Conservation (phyloP, 2,888 invertebrate species). For the Rutpela maculata region DNA sequence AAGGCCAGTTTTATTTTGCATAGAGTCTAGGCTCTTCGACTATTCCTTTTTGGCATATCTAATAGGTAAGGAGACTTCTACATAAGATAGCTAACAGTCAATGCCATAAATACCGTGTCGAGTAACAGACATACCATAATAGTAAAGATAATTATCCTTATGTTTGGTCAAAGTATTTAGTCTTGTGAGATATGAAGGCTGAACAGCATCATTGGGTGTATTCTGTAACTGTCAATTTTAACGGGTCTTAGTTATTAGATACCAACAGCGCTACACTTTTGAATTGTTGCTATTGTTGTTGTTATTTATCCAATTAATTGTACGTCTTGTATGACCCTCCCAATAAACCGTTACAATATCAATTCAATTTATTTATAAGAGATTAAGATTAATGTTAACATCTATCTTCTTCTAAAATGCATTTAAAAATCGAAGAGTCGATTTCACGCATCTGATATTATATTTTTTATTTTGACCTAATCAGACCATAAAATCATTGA, state of each 20-base stretch:
- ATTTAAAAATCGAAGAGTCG: too few species aligned
- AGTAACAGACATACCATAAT: slow-evolving; percentile 39
- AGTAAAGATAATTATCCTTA: slow-evolving; percentile 48
- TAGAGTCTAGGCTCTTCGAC: too few species aligned
- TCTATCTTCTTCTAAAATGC: too few species aligned
- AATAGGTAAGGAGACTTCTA: slow-evolving; percentile 9
- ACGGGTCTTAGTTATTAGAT: slow-evolving; percentile 42
- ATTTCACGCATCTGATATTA: too few species aligned
- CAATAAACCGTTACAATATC: not conserved
- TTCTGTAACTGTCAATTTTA: slow-evolving; percentile 43
- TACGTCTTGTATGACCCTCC: not conserved
- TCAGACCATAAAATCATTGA: not conserved
- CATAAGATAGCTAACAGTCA: slow-evolving; percentile 8
- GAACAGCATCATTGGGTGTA: slow-evolving; percentile 36
- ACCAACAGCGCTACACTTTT: slow-evolving; percentile 37
- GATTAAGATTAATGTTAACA: too few species aligned
- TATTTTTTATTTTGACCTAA: not conserved
- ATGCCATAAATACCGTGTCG: slow-evolving; percentile 19
- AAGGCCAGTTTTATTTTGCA: too few species aligned
- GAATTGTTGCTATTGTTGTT: not conserved
- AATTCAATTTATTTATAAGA: too few species aligned
- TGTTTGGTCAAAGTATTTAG: slow-evolving; percentile 51
- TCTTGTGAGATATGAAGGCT: slow-evolving; percentile 41
- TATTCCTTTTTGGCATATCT: too few species aligned
- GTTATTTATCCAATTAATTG: slow-evolving; percentile 16